Evolutionary conservation across 2,113 vertebrate genomes (phyloP).

Genomic region (Murina feae): DNA sequence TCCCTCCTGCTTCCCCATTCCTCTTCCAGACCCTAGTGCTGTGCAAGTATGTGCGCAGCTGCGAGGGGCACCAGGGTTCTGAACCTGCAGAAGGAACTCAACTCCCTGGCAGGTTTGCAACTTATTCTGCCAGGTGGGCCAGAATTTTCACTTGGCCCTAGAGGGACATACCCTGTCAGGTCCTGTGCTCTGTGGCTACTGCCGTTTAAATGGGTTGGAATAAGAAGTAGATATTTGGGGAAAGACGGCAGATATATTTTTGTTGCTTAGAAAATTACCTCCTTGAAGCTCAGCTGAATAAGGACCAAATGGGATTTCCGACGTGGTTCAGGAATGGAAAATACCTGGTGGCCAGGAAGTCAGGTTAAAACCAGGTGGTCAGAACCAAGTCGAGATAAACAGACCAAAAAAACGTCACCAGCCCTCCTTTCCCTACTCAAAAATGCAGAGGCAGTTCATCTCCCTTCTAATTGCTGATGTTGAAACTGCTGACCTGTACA

Average conservation of each 20-base stretch:
- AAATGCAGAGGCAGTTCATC: background rate
- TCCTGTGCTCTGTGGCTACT: background rate
- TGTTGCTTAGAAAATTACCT: conserved; percentile 9
- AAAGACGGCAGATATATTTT: background rate
- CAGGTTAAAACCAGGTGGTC: background rate
- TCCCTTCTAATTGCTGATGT: background rate
- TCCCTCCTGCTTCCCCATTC: background rate
- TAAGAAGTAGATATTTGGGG: background rate
- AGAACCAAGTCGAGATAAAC: background rate
- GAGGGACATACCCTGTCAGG: background rate
- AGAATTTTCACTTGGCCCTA: background rate
- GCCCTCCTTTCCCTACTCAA: background rate
- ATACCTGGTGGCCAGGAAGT: background rate
- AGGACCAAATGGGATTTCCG: background rate
- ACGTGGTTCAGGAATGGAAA: background rate
- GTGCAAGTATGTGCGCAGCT: background rate
- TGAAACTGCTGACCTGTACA: background rate
- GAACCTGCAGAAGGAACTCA: background rate
- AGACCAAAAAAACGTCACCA: background rate
- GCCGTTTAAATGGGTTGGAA: background rate
- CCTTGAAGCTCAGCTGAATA: background rate
- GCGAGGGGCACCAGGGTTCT: background rate
- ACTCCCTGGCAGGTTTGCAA: no score
- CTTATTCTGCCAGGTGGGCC: background rate
- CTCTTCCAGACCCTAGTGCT: background rate